Evolutionary conservation across 2,888 invertebrate genomes (phyloP).

Genomic region (Limnephilus rhombicus): DNA sequence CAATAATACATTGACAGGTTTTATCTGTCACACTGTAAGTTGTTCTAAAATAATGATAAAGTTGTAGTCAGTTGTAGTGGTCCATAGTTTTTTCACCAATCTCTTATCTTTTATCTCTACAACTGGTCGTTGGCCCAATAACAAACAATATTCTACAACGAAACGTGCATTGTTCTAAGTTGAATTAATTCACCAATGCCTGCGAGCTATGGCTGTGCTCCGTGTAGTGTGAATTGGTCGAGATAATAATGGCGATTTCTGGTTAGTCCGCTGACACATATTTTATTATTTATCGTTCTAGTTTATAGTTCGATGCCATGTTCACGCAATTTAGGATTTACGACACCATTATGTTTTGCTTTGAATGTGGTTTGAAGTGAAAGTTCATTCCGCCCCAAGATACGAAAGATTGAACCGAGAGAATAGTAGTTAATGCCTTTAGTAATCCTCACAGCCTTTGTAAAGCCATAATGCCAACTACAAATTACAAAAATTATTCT

Average conservation of each 20-base stretch:
- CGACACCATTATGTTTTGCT: constrained; percentile 24
- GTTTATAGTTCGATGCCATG: background rate
- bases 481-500: background rate
- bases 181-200: background rate
- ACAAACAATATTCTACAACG: background rate
- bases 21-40: background rate
- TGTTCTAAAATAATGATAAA: background rate
- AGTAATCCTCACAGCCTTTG: background rate
- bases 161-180: background rate
- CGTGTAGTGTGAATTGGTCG: background rate
- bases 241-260: background rate
- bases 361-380: constrained; percentile 41
- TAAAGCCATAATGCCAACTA: background rate
- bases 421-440: background rate
- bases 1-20: background rate
- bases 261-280: background rate
- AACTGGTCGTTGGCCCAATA: background rate
- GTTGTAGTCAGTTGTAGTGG: background rate
- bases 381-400: constrained; percentile 31
- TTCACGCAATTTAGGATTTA: constrained; percentile 46
- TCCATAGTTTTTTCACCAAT: background rate
- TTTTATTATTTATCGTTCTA: background rate
- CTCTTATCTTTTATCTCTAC: background rate
- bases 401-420: background rate
- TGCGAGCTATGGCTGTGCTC: background rate